Conservation (phyloP, 2,888 invertebrate genomes). For the Leptinotarsa haldemani region DNA sequence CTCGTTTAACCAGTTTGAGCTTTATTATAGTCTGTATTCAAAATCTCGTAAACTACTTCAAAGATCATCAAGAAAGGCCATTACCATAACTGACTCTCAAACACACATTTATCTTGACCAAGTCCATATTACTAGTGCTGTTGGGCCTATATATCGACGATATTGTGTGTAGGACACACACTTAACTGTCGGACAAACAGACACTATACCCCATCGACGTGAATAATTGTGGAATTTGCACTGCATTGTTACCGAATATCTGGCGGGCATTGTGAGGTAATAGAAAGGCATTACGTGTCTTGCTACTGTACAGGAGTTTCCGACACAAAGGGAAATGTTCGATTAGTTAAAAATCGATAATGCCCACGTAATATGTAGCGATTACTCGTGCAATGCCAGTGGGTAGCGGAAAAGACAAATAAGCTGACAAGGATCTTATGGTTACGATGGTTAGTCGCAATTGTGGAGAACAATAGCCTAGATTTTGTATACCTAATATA, state of each 20-base stretch:
- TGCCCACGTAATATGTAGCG: conserved; percentile 14
- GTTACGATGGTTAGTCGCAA: not conserved
- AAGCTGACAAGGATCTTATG: conserved; percentile 13
- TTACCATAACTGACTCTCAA: conserved; percentile 1
- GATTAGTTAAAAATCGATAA: conserved; percentile 14
- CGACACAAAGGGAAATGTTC: conserved; percentile 12
- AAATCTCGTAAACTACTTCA: not conserved
- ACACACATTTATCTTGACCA: conserved; percentile 10
- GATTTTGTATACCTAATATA: not conserved
- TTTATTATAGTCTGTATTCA: not conserved
- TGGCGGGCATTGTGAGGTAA: conserved; percentile 21
- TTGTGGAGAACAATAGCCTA: not conserved
- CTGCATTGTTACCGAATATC: conserved; percentile 19
- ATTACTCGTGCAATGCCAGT: conserved; percentile 3
- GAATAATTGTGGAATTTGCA: conserved; percentile 16
- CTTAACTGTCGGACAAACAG: conserved; percentile 12
- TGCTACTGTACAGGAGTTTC: conserved; percentile 16
- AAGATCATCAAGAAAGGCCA: not conserved
- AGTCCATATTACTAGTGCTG: conserved; percentile 15
- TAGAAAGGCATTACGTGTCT: conserved; percentile 15
- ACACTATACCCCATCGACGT: conserved; percentile 14
- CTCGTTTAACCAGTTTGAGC: not conserved
- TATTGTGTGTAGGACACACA: conserved; percentile 14
- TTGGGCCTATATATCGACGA: conserved; percentile 12
- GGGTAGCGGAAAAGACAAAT: conserved; percentile 16